Percentiles rank a stretch among this genome's conserved stretches.
phyloP scores from a whole-genome alignment of 2,113 vertebrate genomes.

The Labrus mixtus region DNA sequence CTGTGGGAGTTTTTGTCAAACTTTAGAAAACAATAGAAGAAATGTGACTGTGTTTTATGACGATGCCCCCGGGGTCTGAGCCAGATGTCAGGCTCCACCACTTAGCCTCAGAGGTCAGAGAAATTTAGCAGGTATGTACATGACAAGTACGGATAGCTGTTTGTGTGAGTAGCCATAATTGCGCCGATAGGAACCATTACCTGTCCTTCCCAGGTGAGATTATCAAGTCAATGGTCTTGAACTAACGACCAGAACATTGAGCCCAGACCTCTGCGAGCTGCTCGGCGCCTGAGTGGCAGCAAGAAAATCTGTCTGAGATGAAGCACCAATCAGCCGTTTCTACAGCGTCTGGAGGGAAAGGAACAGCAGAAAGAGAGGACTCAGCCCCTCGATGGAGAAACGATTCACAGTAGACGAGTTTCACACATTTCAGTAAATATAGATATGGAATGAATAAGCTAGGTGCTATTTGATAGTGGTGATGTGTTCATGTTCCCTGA shows the following conservation, averaged over 20 bases:
- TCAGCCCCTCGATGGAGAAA: not conserved
- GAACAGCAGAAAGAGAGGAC: constrained; percentile 22
- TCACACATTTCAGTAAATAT: constrained; percentile 14
- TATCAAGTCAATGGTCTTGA: constrained; percentile 80
- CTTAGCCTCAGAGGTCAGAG: constrained; percentile 57
- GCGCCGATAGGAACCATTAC: constrained; percentile 77
- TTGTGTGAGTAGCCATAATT: constrained; percentile 76
- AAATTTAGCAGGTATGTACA: constrained; percentile 56
- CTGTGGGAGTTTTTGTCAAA: not conserved
- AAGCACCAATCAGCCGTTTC: constrained; percentile 51
- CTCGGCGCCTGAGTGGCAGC: constrained; percentile 47
- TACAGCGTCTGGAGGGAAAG: constrained; percentile 20
- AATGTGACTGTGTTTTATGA: not conserved
- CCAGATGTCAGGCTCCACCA: constrained; percentile 46
- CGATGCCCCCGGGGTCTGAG: constrained; percentile 19
- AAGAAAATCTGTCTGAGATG: constrained; percentile 37
- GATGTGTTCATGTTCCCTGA: not conserved
- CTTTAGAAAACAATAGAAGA: constrained; percentile 1
- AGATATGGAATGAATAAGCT: not conserved
- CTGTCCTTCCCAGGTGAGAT: constrained; percentile 81
- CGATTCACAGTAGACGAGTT: not conserved
- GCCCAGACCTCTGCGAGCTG: constrained; percentile 62
- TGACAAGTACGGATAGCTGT: constrained; percentile 76
- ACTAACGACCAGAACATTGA: constrained; percentile 81
- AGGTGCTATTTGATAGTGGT: not conserved